These are phyloP conservation scores for Dryas iulia DNA, from an alignment of 1,140 invertebrate genomes.

Conservation along the genomic window DNA sequence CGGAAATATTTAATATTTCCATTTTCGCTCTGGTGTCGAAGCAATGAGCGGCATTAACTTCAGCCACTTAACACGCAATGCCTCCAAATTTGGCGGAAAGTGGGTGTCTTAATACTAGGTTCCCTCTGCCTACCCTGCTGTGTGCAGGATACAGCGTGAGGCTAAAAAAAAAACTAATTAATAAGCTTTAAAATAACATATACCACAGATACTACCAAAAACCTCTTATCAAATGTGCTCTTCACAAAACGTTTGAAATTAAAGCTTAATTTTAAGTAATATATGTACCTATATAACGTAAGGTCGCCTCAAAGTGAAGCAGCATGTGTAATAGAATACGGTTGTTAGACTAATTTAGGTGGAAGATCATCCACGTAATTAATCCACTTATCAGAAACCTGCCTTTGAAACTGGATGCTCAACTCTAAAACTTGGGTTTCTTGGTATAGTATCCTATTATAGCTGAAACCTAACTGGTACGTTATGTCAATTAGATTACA, in stretches of 20 bases:
- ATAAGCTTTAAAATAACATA: too few species aligned
- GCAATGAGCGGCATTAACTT: too few species aligned
- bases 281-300: background rate
- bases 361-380: slow-evolving; percentile 73
- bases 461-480: slow-evolving; percentile 7
- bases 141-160: too few species aligned
- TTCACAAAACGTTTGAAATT: background rate
- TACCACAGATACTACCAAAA: too few species aligned
- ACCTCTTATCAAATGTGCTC: too few species aligned
- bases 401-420: slow-evolving; percentile 69
- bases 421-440: slow-evolving; percentile 39
- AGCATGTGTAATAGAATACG: slow-evolving; percentile 58
- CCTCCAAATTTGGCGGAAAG: too few species aligned
- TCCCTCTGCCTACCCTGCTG: too few species aligned
- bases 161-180: too few species aligned
- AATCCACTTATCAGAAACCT: slow-evolving; percentile 69
- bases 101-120: too few species aligned
- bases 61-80: too few species aligned
- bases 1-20: too few species aligned
- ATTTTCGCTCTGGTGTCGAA: too few species aligned
- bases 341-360: slow-evolving; percentile 71
- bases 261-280: background rate
- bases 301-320: slow-evolving; percentile 32
- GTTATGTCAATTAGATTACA: background rate
- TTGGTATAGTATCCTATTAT: slow-evolving; percentile 24